Percentiles rank a stretch among this genome's conserved stretches.
These are phyloP conservation scores for Hanleya hanleyi DNA, from an alignment of 2,888 invertebrate species.

Conservation along the genomic window DNA sequence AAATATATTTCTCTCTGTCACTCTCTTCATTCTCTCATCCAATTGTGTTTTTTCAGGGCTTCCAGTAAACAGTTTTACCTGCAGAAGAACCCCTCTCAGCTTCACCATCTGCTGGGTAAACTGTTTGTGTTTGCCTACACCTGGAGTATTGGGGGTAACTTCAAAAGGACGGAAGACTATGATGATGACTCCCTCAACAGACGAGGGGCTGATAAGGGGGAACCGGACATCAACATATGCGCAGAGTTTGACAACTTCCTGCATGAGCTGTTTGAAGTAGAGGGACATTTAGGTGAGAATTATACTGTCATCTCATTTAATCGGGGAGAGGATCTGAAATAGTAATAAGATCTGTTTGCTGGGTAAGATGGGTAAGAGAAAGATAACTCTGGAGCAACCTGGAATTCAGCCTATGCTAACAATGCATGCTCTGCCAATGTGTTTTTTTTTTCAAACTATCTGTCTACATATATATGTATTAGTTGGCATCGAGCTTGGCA, in stretches of 20 bases:
- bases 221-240: slow-evolving; percentile 64
- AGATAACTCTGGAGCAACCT: too few species aligned
- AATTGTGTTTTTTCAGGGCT: slow-evolving; percentile 14
- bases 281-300: slow-evolving; percentile 68
- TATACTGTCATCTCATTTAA: too few species aligned
- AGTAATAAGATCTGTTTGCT: too few species aligned
- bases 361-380: too few species aligned
- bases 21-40: neutral
- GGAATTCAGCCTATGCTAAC: too few species aligned
- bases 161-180: slow-evolving; percentile 67
- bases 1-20: too few species aligned
- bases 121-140: slow-evolving; percentile 72
- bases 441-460: too few species aligned
- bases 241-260: slow-evolving; percentile 73
- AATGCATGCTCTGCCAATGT: too few species aligned
- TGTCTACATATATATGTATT: too few species aligned
- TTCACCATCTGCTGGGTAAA: slow-evolving; percentile 68
- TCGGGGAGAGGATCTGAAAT: too few species aligned
- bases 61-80: slow-evolving; percentile 61
- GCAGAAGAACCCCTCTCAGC: slow-evolving; percentile 66
- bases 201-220: slow-evolving; percentile 44
- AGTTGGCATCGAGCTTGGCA: too few species aligned
- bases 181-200: slow-evolving; percentile 58
- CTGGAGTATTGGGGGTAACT: slow-evolving; percentile 72
- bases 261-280: slow-evolving; percentile 70